These are phyloP conservation scores for Brachionus plicatilis DNA, from an alignment of 1,140 invertebrate genomes.

Conservation along the genomic window DNA sequence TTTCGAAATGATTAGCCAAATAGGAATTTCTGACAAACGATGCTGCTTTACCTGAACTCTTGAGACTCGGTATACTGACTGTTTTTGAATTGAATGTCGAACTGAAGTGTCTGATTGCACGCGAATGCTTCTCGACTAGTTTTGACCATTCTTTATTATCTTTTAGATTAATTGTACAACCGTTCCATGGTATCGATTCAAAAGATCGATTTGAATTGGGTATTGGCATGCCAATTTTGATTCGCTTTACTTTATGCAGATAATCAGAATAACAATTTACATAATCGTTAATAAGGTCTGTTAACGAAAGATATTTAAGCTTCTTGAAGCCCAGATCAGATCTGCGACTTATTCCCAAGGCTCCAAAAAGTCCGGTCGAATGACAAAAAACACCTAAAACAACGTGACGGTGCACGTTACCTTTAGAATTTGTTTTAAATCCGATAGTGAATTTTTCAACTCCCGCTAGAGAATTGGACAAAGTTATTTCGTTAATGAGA, in stretches of 20 bases:
- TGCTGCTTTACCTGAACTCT: not conserved
- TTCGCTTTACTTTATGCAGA: constrained; percentile 21
- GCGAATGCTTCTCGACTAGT: constrained; percentile 18
- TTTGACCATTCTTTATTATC: constrained; percentile 30
- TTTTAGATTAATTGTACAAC: constrained; percentile 8
- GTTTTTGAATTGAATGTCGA: constrained; percentile 1
- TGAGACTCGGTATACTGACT: not conserved
- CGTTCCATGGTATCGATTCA: constrained; percentile 33
- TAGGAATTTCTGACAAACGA: not conserved
- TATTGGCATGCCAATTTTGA: constrained; percentile 34
- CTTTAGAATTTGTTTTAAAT: constrained; percentile 53
- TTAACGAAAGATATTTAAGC: constrained; percentile 41
- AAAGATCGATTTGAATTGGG: constrained; percentile 23
- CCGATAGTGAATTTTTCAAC: constrained; percentile 55
- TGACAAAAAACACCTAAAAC: constrained; percentile 53
- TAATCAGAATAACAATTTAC: constrained; percentile 4
- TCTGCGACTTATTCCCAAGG: constrained; percentile 55
- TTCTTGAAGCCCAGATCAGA: constrained; percentile 57
- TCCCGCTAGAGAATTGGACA: not conserved
- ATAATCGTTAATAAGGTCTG: constrained; percentile 18
- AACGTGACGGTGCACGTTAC: constrained; percentile 53
- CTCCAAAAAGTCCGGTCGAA: constrained; percentile 49
- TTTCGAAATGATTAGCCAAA: not conserved
- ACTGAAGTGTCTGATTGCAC: constrained; percentile 9
- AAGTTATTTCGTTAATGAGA: constrained; percentile 44